Evolutionary conservation across 2,113 vertebrate species (phyloP).

Genomic region (Acrocephalus kingi): DNA sequence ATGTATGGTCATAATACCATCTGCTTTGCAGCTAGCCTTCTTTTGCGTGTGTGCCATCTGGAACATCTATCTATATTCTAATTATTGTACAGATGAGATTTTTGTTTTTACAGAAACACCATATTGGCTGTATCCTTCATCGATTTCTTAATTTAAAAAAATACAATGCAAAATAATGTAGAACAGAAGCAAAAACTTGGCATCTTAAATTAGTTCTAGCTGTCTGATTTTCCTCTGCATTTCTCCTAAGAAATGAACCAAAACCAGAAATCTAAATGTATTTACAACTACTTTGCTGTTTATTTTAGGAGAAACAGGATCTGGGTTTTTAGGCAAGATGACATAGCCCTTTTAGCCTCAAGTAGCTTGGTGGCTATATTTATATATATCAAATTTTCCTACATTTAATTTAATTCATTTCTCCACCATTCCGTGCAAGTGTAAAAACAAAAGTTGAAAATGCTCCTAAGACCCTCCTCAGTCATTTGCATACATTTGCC

Average conservation of each 20-base stretch:
- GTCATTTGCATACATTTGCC: neutral
- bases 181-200: conserved; percentile 17
- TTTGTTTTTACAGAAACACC: conserved; percentile 58
- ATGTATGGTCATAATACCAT: conserved; percentile 61
- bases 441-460: neutral
- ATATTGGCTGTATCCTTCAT: conserved; percentile 60
- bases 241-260: neutral
- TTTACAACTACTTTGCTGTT: neutral
- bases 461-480: neutral
- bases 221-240: neutral
- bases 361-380: neutral
- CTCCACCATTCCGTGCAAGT: neutral
- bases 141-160: conserved; percentile 52
- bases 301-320: neutral
- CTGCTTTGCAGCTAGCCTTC: conserved; percentile 44
- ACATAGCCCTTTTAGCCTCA: neutral
- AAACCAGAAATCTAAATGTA: neutral
- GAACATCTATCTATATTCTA: conserved; percentile 60
- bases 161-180: conserved; percentile 27
- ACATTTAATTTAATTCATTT: neutral
- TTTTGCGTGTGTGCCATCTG: conserved; percentile 36
- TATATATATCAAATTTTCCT: neutral
- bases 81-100: conserved; percentile 64
- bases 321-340: neutral
- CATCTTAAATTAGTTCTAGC: conserved; percentile 32